Percentiles rank a stretch among this genome's conserved stretches.
phyloP scores from a whole-genome alignment of 2,888 invertebrate genomes.

The Temnothorax rugatulus region DNA sequence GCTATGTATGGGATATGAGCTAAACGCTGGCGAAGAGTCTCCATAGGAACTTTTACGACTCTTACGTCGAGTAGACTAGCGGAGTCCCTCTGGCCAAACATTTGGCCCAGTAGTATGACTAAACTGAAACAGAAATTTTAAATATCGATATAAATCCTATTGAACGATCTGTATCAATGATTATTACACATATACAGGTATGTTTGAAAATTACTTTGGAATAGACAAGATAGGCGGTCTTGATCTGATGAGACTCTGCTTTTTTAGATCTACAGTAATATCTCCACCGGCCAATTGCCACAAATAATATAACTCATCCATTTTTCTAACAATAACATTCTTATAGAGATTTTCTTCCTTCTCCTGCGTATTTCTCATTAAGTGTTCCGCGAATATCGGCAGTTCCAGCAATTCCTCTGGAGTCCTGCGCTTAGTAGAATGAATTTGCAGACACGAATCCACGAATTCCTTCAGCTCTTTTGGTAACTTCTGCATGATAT shows the following conservation, averaged over 20 bases:
- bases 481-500: conserved; percentile 87
- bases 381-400: conserved; percentile 87
- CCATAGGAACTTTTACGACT: conserved; percentile 90
- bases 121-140: conserved; percentile 87
- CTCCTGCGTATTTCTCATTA: conserved; percentile 75
- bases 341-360: conserved; percentile 85
- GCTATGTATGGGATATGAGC: conserved; percentile 92
- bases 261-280: conserved; percentile 95
- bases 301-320: conserved; percentile 96
- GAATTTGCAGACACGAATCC: conserved; percentile 91
- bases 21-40: conserved; percentile 91
- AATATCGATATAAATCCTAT: conserved; percentile 11
- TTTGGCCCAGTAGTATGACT: conserved; percentile 93
- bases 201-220: conserved; percentile 88
- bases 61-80: conserved; percentile 91
- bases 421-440: conserved; percentile 89
- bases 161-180: background rate
- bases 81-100: conserved; percentile 92
- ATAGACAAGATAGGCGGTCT: conserved; percentile 93
- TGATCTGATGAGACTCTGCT: conserved; percentile 95
- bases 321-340: conserved; percentile 86
- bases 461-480: conserved; percentile 89
- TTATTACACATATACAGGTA: conserved; percentile 19
- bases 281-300: conserved; percentile 99
- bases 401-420: conserved; percentile 88